Evolutionary conservation across 2,797 vertebrate species (phyloP).

Genomic region (Anguilla anguilla): DNA sequence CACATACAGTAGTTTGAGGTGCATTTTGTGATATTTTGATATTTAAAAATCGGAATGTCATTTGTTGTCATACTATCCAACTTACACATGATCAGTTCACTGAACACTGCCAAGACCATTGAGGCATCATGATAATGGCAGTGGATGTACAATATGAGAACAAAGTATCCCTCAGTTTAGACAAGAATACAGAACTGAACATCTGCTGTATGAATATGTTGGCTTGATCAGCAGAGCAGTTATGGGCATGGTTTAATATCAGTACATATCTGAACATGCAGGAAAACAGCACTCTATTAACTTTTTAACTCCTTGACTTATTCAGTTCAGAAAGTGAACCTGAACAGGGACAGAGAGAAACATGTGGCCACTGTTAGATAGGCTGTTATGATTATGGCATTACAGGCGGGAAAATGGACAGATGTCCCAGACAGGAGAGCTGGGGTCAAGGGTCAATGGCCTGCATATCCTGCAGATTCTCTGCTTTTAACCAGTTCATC

Average conservation of each 20-base stretch:
- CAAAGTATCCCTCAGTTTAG: background rate
- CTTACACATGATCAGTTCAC: background rate
- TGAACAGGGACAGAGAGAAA: background rate
- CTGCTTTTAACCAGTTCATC: background rate
- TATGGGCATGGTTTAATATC: background rate
- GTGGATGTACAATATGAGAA: background rate
- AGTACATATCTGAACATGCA: background rate
- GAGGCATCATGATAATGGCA: background rate
- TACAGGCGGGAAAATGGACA: constrained; percentile 64
- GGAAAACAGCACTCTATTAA: background rate
- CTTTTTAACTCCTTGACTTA: background rate
- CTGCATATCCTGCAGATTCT: constrained; percentile 38
- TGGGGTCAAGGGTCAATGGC: constrained; percentile 68
- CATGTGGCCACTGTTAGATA: background rate
- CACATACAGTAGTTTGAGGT: constrained; percentile 47
- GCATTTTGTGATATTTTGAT: background rate
- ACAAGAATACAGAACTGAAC: background rate
- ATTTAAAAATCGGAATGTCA: background rate
- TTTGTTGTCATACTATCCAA: background rate
- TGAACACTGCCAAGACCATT: background rate
- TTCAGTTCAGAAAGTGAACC: background rate
- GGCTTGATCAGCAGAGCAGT: background rate
- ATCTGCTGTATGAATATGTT: background rate
- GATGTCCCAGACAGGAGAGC: constrained; percentile 69
- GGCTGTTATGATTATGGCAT: background rate